Percentiles rank a stretch among this genome's conserved stretches.
Conservation (phyloP, 2,797 vertebrate species). For the Hapalemur alaotrensis region DNA sequence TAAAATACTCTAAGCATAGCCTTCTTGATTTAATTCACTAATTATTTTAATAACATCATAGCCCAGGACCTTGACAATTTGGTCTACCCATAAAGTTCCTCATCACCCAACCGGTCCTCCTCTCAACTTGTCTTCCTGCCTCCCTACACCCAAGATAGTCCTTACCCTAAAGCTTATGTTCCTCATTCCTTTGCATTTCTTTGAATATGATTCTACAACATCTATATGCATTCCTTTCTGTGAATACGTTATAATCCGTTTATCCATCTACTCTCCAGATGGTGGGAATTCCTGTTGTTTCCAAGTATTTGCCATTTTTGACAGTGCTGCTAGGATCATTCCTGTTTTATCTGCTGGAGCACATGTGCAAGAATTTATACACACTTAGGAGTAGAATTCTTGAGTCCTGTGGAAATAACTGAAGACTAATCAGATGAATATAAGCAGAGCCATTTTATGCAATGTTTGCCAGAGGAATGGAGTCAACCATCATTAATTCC, state of each 20-base stretch:
- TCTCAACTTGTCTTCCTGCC: neutral
- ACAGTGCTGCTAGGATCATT: neutral
- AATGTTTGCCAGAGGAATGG: neutral
- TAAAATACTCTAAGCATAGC: neutral
- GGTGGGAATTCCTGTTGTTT: neutral
- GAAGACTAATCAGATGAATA: neutral
- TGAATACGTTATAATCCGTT: neutral
- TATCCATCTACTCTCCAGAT: neutral
- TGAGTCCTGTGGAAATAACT: neutral
- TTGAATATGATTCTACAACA: neutral
- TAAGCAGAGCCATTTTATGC: neutral
- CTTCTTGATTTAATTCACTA: neutral
- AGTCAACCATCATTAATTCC: fast-evolving
- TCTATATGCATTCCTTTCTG: too few relatives aligned
- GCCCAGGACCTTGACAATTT: neutral
- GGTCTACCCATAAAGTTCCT: neutral
- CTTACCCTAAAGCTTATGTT: neutral
- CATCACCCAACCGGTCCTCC: too few relatives aligned
- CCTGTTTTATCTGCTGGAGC: neutral
- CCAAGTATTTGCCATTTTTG: neutral
- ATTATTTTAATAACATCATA: neutral
- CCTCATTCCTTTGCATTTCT: neutral
- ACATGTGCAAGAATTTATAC: neutral
- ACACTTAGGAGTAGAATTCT: neutral
- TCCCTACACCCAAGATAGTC: neutral